phyloP scores from a whole-genome alignment of 2,888 invertebrate genomes.

The Antitype chi region DNA sequence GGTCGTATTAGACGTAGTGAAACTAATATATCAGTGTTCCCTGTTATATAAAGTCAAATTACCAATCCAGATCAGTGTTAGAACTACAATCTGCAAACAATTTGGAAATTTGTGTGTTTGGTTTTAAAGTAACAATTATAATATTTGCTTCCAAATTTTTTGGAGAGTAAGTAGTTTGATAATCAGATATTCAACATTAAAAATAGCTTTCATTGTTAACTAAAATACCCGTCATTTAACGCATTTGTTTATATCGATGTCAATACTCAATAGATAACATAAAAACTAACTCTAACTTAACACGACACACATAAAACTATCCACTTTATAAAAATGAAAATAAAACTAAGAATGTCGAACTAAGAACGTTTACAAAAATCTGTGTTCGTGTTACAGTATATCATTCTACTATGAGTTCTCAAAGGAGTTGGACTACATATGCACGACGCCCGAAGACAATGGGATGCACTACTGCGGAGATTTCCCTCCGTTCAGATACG shows the following conservation, averaged over 20 bases:
- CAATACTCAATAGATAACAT: conserved; percentile 24
- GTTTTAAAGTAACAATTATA: not conserved
- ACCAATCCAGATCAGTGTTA: not conserved
- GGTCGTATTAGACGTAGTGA: conserved; percentile 51
- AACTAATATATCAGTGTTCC: conserved; percentile 25
- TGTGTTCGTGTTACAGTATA: conserved; percentile 85
- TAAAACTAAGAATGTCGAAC: not conserved
- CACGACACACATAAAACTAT: conserved; percentile 43
- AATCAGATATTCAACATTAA: conserved; percentile 1
- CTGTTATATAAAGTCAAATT: conserved; percentile 1
- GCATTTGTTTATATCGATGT: conserved; percentile 24
- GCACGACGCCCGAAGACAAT: conserved; percentile 97
- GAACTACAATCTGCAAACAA: conserved; percentile 28
- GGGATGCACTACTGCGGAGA: conserved; percentile 98
- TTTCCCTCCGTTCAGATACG: conserved; percentile 95
- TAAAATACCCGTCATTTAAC: conserved; percentile 32
- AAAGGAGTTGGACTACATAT: conserved; percentile 98
- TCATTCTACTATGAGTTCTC: conserved; percentile 97
- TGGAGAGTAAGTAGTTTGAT: conserved; percentile 11
- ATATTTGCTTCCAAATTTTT: conserved; percentile 21
- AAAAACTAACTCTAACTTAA: conserved; percentile 32
- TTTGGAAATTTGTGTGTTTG: not conserved
- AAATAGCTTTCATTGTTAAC: conserved; percentile 38
- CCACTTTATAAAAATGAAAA: conserved; percentile 1
- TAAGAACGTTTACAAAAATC: conserved; percentile 7